Conservation (phyloP, 2,797 vertebrate genomes). For the Myotis findleyi region DNA sequence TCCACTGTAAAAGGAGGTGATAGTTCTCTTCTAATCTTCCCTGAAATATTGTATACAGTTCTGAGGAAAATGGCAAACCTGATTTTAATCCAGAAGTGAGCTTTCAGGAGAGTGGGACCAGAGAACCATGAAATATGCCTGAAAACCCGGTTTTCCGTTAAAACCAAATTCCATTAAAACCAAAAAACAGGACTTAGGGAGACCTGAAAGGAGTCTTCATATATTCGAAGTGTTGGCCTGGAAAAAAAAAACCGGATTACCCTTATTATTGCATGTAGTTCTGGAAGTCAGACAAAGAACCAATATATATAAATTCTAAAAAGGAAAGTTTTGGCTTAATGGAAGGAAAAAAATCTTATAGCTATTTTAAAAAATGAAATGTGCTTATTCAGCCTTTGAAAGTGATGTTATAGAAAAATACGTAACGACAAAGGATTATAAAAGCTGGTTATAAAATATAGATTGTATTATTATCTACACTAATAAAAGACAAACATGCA, state of each 20-base stretch:
- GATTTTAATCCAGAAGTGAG: background rate
- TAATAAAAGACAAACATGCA: no score
- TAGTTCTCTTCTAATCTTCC: background rate
- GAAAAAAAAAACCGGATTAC: background rate
- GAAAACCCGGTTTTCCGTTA: background rate
- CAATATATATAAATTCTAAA: background rate
- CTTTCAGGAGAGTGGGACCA: background rate
- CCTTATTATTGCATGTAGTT: background rate
- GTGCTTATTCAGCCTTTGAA: background rate
- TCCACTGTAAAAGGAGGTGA: background rate
- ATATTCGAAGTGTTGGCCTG: background rate
- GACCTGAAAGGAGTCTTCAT: background rate
- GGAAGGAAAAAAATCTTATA: constrained; percentile 17
- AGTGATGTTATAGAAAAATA: background rate
- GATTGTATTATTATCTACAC: background rate
- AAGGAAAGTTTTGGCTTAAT: background rate
- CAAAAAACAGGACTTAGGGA: background rate
- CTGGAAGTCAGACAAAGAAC: background rate
- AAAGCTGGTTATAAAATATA: background rate
- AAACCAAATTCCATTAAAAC: background rate
- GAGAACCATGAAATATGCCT: background rate
- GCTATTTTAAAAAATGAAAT: constrained; percentile 13
- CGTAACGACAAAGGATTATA: background rate
- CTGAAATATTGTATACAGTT: background rate
- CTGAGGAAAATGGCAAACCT: background rate